Evolutionary conservation across 2,797 vertebrate species (phyloP).

Genomic region (Manis javanica): DNA sequence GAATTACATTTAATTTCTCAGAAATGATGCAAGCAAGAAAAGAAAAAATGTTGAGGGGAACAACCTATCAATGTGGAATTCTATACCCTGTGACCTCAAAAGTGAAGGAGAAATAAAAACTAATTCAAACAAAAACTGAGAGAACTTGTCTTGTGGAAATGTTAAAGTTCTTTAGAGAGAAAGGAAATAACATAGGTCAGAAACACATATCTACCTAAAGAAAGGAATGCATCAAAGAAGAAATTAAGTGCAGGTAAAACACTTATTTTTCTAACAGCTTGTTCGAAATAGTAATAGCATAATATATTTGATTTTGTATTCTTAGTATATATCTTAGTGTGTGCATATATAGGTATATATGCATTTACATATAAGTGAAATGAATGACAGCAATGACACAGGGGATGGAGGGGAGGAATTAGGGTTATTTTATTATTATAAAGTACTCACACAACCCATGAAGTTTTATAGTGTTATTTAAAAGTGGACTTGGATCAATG

Average conservation of each 20-base stretch:
- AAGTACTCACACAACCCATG: neutral
- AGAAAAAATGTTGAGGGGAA: neutral
- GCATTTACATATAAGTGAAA: too few species aligned
- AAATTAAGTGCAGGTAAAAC: neutral
- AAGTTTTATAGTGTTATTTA: neutral
- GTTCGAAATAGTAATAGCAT: too few species aligned
- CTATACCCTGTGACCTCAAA: neutral
- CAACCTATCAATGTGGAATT: neutral
- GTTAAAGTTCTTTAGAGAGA: neutral
- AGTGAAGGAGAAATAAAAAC: neutral
- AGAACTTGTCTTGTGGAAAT: neutral
- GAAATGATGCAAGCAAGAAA: neutral
- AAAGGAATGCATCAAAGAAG: neutral
- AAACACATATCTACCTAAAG: neutral
- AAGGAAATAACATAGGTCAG: neutral
- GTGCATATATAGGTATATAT: neutral
- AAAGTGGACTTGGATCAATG: neutral
- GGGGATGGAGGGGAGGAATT: neutral
- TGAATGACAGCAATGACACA: neutral
- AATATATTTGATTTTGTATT: too few species aligned
- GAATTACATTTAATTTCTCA: neutral
- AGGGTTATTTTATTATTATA: neutral
- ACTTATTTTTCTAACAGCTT: neutral
- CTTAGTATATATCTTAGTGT: too few species aligned
- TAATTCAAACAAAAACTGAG: neutral